A percentile compares a stretch with the other conserved stretches of the same genome.
Evolutionary conservation across 2,797 vertebrate species (phyloP).

Genomic region (Siniperca scherzeri): DNA sequence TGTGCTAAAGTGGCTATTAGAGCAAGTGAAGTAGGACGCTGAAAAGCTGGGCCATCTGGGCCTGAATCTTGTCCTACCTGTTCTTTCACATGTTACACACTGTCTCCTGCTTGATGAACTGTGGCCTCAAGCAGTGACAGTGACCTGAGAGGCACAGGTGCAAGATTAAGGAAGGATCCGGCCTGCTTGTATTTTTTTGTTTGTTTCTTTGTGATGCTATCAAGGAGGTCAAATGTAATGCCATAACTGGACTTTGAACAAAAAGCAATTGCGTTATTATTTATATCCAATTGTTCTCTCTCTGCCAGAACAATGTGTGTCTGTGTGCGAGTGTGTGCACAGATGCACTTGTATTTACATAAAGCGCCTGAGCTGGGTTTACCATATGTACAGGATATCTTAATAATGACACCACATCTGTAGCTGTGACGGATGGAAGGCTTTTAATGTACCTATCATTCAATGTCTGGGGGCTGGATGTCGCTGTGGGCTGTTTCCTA

Average conservation of each 20-base stretch:
- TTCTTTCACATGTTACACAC: conserved; percentile 62
- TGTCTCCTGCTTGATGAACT: conserved; percentile 46
- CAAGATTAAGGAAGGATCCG: conserved; percentile 31
- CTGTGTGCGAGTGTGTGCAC: conserved; percentile 22
- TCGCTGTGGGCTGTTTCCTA: conserved; percentile 69
- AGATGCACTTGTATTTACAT: conserved; percentile 47
- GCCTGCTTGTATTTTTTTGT: conserved; percentile 26
- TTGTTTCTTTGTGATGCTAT: background rate
- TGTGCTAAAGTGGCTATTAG: conserved; percentile 9
- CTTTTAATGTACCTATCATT: conserved; percentile 41
- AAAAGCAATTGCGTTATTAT: background rate
- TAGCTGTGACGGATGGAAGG: conserved; percentile 33
- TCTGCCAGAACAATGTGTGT: conserved; percentile 33
- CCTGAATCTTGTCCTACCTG: conserved; percentile 73
- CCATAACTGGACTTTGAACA: conserved; percentile 19
- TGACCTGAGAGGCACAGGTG: conserved; percentile 57
- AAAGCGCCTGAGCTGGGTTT: conserved; percentile 42
- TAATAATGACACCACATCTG: conserved; percentile 24
- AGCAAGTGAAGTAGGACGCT: conserved; percentile 35
- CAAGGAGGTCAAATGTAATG: background rate
- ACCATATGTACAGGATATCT: conserved; percentile 41
- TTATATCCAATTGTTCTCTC: background rate
- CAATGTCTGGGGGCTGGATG: conserved; percentile 44
- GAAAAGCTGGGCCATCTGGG: conserved; percentile 52
- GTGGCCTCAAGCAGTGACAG: conserved; percentile 59